Evolutionary conservation across 2,888 invertebrate species (phyloP).

Genomic region (Masnerella sp.): DNA sequence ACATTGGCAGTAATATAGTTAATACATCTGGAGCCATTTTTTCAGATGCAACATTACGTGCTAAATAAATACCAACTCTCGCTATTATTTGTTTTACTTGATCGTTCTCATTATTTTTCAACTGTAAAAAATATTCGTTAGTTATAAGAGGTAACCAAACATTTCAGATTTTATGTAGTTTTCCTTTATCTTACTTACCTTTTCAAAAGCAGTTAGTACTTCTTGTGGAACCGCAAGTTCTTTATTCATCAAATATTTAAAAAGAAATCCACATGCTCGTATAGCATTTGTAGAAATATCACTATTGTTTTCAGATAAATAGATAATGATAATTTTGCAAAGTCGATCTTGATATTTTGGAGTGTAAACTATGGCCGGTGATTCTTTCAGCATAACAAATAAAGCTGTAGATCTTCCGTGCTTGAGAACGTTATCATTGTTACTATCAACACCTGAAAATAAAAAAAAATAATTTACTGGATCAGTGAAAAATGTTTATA

Average conservation of each 20-base stretch:
- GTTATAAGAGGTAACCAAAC: too few relatives aligned
- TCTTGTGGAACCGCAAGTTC: constrained; percentile 82
- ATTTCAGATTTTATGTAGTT: too few relatives aligned
- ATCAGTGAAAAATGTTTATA: too few relatives aligned
- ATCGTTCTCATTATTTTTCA: too few relatives aligned
- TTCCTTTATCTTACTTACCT: too few relatives aligned
- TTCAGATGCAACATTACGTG: too few relatives aligned
- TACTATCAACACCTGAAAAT: constrained; percentile 79
- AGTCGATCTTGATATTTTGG: constrained; percentile 84
- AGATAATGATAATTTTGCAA: constrained; percentile 83
- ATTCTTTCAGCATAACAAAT: constrained; percentile 92
- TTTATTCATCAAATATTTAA: constrained; percentile 84
- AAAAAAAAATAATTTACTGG: too few relatives aligned
- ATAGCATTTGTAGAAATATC: constrained; percentile 91
- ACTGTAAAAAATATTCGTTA: too few relatives aligned
- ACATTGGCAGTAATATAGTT: too few relatives aligned
- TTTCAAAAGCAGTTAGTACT: constrained; percentile 86
- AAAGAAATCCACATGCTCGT: constrained; percentile 89
- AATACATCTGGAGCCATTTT: too few relatives aligned
- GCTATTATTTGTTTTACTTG: too few relatives aligned
- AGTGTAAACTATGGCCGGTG: constrained; percentile 83
- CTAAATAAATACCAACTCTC: too few relatives aligned
- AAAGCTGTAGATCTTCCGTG: constrained; percentile 92
- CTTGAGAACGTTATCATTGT: constrained; percentile 85
- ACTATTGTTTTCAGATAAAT: constrained; percentile 87